Evolutionary conservation across 1,140 invertebrate genomes (phyloP).

Genomic region (Anastrepha ludens): DNA sequence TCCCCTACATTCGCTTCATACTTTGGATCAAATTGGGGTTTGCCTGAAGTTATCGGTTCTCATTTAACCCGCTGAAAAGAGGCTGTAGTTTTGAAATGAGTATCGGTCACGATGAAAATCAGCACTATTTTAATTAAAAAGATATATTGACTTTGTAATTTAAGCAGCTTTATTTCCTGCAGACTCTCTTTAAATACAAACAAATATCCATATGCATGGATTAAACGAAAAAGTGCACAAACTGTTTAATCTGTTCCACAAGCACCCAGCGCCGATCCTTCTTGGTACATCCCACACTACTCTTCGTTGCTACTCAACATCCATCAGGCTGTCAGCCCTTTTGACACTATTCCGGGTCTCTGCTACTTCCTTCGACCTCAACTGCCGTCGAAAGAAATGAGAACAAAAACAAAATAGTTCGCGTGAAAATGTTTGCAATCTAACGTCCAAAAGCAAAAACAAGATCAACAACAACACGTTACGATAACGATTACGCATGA

Average conservation of each 20-base stretch:
- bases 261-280: background rate
- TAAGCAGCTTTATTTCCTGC: too few species aligned
- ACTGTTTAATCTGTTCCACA: background rate
- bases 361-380: background rate
- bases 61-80: too few species aligned
- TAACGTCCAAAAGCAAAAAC: conserved; percentile 1
- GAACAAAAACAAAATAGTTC: background rate
- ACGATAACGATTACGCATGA: conserved; percentile 28
- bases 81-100: too few species aligned
- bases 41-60: too few species aligned
- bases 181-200: too few species aligned
- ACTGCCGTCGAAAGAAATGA: background rate
- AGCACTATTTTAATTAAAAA: too few species aligned
- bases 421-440: background rate
- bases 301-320: background rate
- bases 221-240: conserved; percentile 16
- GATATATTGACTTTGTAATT: too few species aligned
- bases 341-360: background rate
- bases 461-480: background rate
- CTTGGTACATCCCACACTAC: background rate
- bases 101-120: too few species aligned
- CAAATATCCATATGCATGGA: background rate
- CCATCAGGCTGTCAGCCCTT: conserved; percentile 46
- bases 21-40: too few species aligned
- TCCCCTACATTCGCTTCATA: too few species aligned